Conservation (phyloP, 2,888 invertebrate genomes). For the Eupithecia pulchellata region DNA sequence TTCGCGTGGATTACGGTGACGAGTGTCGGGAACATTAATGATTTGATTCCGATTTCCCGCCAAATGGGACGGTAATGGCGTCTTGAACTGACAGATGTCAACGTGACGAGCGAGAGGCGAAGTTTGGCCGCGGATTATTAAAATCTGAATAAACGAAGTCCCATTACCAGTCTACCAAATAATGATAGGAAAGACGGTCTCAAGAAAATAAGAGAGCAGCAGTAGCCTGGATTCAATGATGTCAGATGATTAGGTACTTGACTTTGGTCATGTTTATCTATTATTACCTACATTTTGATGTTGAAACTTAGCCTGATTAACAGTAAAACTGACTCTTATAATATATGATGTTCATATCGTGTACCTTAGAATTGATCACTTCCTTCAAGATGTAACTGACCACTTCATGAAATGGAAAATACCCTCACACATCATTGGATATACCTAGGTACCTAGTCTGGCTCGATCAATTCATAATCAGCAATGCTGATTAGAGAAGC, state of each 20-base stretch:
- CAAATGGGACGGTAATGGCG: slow-evolving; percentile 65
- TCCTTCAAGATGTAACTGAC: too few relatives aligned
- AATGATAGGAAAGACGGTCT: background rate
- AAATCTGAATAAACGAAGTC: slow-evolving; percentile 28
- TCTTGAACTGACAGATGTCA: slow-evolving; percentile 78
- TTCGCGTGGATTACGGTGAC: slow-evolving; percentile 64
- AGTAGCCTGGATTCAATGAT: background rate
- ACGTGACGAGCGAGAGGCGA: slow-evolving; percentile 41
- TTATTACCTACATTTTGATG: background rate
- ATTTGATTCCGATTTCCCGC: slow-evolving; percentile 58
- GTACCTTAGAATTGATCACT: too few relatives aligned
- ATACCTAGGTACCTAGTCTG: too few relatives aligned
- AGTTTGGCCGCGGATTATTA: slow-evolving; percentile 46
- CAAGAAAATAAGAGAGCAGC: background rate
- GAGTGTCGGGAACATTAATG: slow-evolving; percentile 64
- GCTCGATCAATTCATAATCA: too few relatives aligned
- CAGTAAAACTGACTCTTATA: too few relatives aligned
- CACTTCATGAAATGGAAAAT: too few relatives aligned
- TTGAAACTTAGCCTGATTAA: background rate
- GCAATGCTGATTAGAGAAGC: too few relatives aligned
- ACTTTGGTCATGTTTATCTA: background rate
- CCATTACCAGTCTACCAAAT: background rate
- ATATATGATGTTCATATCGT: too few relatives aligned
- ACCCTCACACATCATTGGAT: too few relatives aligned
- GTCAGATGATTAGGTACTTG: background rate